Percentiles rank a stretch among this genome's conserved stretches.
These are phyloP conservation scores for Sebastes vulpes DNA, from an alignment of 2,797 vertebrate genomes.

Conservation along the genomic window DNA sequence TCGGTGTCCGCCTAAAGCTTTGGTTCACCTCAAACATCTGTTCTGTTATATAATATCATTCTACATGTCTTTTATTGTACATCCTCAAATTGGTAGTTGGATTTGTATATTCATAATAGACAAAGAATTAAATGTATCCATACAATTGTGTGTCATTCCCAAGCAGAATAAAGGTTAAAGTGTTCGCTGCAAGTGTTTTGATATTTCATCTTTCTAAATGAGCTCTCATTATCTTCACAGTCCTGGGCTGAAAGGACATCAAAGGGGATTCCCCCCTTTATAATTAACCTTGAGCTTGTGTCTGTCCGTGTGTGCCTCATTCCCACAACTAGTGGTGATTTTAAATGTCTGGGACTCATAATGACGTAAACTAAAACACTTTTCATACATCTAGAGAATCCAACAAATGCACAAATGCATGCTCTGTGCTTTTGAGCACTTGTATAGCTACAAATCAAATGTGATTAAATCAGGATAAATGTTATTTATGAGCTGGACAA, in stretches of 20 bases:
- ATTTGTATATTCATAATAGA: not conserved
- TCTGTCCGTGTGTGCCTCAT: not conserved
- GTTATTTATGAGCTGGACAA: not conserved
- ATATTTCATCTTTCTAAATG: not conserved
- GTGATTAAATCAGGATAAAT: not conserved
- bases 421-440: not conserved
- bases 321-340: not conserved
- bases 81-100: not conserved
- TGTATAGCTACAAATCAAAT: not conserved
- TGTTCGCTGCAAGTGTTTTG: not conserved
- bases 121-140: not conserved
- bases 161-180: constrained; percentile 23
- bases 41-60: not conserved
- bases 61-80: not conserved
- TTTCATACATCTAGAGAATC: not conserved
- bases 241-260: not conserved
- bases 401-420: not conserved
- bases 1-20: not conserved
- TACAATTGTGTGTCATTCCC: not conserved
- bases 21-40: not conserved
- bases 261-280: not conserved
- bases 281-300: constrained; percentile 5
- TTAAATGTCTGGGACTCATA: not conserved
- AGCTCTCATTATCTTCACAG: not conserved
- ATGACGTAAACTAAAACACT: not conserved